Evolutionary conservation across 1,140 invertebrate genomes (phyloP), one percentile per base, ranked within the genome.

Genomic region (Asobara japonica): DNA sequence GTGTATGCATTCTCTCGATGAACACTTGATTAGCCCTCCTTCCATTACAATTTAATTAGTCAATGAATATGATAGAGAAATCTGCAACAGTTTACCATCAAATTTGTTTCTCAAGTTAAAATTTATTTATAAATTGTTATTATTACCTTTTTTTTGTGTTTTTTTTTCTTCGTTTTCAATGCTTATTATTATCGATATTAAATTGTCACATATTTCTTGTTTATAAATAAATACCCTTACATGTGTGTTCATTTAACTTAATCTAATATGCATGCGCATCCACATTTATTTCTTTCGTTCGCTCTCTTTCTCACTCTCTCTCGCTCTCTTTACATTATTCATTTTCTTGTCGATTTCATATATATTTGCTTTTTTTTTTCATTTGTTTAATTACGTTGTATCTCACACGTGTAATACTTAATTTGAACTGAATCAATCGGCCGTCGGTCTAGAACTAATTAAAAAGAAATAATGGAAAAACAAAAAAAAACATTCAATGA

Each of bases 221-320:
- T 73, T 76, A 76, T 60, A 73, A 74, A 76, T 80, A 78, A 80
- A 80, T 79, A 79, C 77, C 75, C 76, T 78, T 78, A 79, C 29
- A 72, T 74, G 71, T 76, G 51, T 78, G 77, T 71, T 77, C 74
- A 65, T 74, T 77, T 76, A 10, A 29, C 27, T 70, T 78, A 71
- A 31, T 67, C 74, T 76, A 78, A 74, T 76, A 79, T 76, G 60
- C 29, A 62, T 31, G 60, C 60, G 29, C 60, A 56, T 56, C 60
- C 60, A 31, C 48, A 70, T 16, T 27, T 61, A 31, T 70, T 31
- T 70, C 45, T 38, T 11, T 65, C 27, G 27, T 16, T 60, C 27
- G 27, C 29, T 60, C 51, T 27, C 27, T 60, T 30, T 41, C n/a
- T 60, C 31, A 38, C 16, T 29, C 11, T 67, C 60, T n/a, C n/a